Evolutionary conservation across 2,797 vertebrate genomes (phyloP), one percentile per base, ranked within the genome.

Genomic region (Otolemur crassicaudatus): DNA sequence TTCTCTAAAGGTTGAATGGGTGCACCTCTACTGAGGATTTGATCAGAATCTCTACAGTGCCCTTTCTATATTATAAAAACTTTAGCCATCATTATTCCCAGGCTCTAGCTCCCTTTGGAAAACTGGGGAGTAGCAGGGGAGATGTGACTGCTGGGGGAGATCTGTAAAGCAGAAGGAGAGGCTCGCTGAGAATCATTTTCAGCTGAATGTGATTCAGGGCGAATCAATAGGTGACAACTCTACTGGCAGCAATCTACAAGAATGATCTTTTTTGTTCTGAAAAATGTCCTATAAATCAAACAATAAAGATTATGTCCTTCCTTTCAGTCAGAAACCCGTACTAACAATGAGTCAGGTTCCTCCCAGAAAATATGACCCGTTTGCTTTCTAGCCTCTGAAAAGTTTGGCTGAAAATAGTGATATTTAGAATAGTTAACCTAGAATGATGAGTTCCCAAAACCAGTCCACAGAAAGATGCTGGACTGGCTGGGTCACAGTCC

Each of bases 241-340:
- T 40, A 82, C 25, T 11, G 31, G 72, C 70, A 93, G 43, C 25
- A 37, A 81, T 83, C 72, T 91, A 56, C 12, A 94, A 60, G 37
- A 83, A 34, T 63, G 56, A 27, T 11, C n/a, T 43, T 89, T 89
- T 87, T 90, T 90, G 67, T 56, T 16, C 31, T 87, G 29, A 61
- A 84, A 77, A 79, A 56, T 43, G 58, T 84, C 65, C 29, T 92
- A 56, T 65, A 93, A 73, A 85, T 85, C 56, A 37, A 34, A 91
- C 53, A 56, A 83, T 94, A 77, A 87, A 77, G 46, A 81, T 65
- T 46, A 73, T 25, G 14, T 73, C 63, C 82, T 58, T 91, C 56
- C 40, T 92, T 87, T 86, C 25, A 23, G 40, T 86, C 60, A 60
- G 58, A 86, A 93, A 83, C 27, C 72, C 16, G 81, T 72, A 65